Conservation (phyloP, 1,140 invertebrate species). For the Lasaia peninsularis region DNA sequence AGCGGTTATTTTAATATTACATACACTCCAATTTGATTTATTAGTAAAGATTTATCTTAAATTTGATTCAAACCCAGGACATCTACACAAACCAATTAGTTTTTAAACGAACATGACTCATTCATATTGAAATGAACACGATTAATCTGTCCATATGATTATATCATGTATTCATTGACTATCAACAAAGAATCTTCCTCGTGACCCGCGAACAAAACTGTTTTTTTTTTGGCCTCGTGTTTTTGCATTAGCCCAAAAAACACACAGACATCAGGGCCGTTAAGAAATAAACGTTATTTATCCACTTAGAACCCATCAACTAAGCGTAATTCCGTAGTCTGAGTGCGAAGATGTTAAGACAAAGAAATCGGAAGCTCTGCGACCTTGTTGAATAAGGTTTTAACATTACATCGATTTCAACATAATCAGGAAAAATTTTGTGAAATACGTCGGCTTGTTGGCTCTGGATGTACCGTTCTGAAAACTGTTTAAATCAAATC, state of each 20-base stretch:
- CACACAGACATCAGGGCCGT: conserved; percentile 46
- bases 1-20: too few relatives aligned
- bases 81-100: too few relatives aligned
- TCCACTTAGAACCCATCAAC: conserved; percentile 64
- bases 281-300: conserved; percentile 56
- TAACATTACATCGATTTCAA: neutral
- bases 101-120: neutral
- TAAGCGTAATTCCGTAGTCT: conserved; percentile 64
- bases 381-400: conserved; percentile 39
- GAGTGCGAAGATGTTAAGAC: conserved; percentile 53
- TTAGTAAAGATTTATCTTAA: too few relatives aligned
- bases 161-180: neutral
- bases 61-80: too few relatives aligned
- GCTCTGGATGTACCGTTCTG: too few relatives aligned
- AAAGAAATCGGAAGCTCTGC: conserved; percentile 61
- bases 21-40: too few relatives aligned
- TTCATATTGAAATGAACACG: neutral
- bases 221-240: conserved; percentile 47
- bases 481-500: too few relatives aligned
- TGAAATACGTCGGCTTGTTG: too few relatives aligned
- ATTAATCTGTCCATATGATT: neutral
- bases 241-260: conserved; percentile 46
- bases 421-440: too few relatives aligned
- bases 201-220: conserved; percentile 34
- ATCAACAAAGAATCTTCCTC: conserved; percentile 12